Evolutionary conservation across 2,888 invertebrate species (phyloP), one percentile per base, ranked within the genome.

Genomic region (Venusia cambrica): DNA sequence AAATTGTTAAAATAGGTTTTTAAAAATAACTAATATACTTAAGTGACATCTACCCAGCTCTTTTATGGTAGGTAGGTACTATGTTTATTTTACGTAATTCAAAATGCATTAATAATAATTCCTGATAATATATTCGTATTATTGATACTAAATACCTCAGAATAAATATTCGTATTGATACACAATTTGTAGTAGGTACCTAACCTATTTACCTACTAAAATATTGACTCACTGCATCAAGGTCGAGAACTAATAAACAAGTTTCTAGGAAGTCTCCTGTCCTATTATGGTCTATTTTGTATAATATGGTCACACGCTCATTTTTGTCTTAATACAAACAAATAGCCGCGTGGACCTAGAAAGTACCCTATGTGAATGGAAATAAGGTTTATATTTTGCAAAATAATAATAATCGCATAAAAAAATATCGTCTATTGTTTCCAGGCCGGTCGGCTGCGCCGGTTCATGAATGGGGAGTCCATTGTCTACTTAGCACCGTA

Each of bases 401-500:
- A 24, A 24, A 24, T 14, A 24, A 14, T 24, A 24, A 7, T 24
- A 7, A 13, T 24, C 24, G 24, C 24, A 24, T 6, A 14, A 24
- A 24, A 24, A 13, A 24, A 24, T 24, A 14, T 24, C 24, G 24
- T 24, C 24, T 14, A 24, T 24, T 24, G 24, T 24, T 24, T 24
- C 14, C 13, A 14, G 14, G 24, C 24, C 24, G 24, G 24, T 24
- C 24, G 24, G 24, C n/a, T 24, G 7, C 7, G 24, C 24, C 24
- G 24, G 24, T 24, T 24, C 24, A 24, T 24, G 24, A 24, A 24
- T 24, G 24, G n/a, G n/a, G n/a, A 24, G 8, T 24, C 6, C 14
- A 14, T 24, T 24, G 24, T 24, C 24, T 24, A 24, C 24, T 24
- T 24, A 24, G 24, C 24, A 24, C 14, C 24, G 24, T 24, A 24